Evolutionary conservation across 2,888 invertebrate genomes (phyloP), one percentile per base, ranked within the genome.

Genomic region (Eupithecia subfuscata): DNA sequence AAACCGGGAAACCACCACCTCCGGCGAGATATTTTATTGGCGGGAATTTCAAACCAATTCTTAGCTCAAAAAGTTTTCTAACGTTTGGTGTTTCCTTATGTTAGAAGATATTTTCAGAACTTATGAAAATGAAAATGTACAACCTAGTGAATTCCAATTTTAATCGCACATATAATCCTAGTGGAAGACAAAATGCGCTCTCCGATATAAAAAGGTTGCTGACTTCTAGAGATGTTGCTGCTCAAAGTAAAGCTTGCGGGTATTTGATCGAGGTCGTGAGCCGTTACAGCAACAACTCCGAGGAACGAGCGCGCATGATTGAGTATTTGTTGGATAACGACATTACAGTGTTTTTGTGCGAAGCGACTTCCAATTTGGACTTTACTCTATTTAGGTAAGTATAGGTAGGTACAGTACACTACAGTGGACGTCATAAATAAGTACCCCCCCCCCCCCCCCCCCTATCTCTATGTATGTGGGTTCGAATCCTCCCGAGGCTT

Each of bases 341-440:
- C 79, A 92, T 94, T 56, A 90, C 88, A 5, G 91, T 94, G 56
- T 95, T 94, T 83, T 86, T 95, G 16, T 94, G 94, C 81, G 94
- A 94, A 86, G 92, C 93, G 37, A 92, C 90, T 60, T 89, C 93
- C 14, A 95, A 94, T 80, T 87, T 95, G 82, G 93, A 94, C 80
- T 92, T 91, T 79, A 82, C 88, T 22, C 85, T 94, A 37, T 94
- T 93, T 82, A 90, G 43, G 67, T 67, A 67, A 40, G 56, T 12
- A 43, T 5, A 37, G n/a, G n/a, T 37, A 37, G 37, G 37, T 5
- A 37, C 37, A 2, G 3, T 37, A 37, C 7, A n/a, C 30, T 30
- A 30, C 3, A n/a, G 30, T 30, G 3, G 30, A 3, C 3, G 30
- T 30, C 30, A 30, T 3, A 30, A 30, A 30, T 30, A 30, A 30